A percentile compares a stretch with the other conserved stretches of the same genome.
Evolutionary conservation across 2,888 invertebrate genomes (phyloP).

Genomic region (Drosophila atripex): DNA sequence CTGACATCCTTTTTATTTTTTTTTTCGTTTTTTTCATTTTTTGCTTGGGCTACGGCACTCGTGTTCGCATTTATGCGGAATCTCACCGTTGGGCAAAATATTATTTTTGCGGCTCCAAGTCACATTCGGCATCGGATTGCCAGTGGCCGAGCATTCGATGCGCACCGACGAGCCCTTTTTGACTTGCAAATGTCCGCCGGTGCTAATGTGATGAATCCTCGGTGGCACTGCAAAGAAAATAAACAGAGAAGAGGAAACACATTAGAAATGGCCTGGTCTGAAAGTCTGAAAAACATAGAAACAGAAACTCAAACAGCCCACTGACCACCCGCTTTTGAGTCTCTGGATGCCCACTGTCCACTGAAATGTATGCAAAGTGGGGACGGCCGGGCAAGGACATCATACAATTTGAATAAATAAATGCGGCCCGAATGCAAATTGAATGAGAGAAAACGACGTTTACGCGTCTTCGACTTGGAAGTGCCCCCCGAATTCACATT

Average conservation of each 20-base stretch:
- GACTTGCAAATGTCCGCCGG: slow-evolving; percentile 87
- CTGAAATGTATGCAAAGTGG: slow-evolving; percentile 76
- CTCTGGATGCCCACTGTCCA: slow-evolving; percentile 29
- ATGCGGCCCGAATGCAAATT: slow-evolving; percentile 78
- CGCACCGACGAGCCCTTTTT: slow-evolving; percentile 91
- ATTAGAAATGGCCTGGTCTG: slow-evolving; percentile 64
- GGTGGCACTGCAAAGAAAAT: slow-evolving; percentile 86
- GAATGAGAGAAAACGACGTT: slow-evolving; percentile 76
- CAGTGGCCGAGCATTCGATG: slow-evolving; percentile 90
- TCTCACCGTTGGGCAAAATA: slow-evolving; percentile 84
- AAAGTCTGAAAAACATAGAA: not conserved
- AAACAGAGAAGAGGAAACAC: slow-evolving; percentile 56
- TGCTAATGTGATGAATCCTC: slow-evolving; percentile 87
- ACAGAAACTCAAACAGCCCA: slow-evolving; percentile 7
- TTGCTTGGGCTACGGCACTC: slow-evolving; percentile 4
- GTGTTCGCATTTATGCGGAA: slow-evolving; percentile 66
- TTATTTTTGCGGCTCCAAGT: slow-evolving; percentile 88
- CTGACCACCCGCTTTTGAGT: slow-evolving; percentile 4
- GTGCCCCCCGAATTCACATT: not conserved
- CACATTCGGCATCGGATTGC: slow-evolving; percentile 91
- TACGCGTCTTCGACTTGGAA: slow-evolving; percentile 62
- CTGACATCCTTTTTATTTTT: slow-evolving; percentile 28
- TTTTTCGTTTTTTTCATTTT: slow-evolving; percentile 3
- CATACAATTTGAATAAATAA: slow-evolving; percentile 77
- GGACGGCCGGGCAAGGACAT: slow-evolving; percentile 58